phyloP scores from a whole-genome alignment of 2,113 vertebrate species.

The Rhegmatorhina hoffmannsi region DNA sequence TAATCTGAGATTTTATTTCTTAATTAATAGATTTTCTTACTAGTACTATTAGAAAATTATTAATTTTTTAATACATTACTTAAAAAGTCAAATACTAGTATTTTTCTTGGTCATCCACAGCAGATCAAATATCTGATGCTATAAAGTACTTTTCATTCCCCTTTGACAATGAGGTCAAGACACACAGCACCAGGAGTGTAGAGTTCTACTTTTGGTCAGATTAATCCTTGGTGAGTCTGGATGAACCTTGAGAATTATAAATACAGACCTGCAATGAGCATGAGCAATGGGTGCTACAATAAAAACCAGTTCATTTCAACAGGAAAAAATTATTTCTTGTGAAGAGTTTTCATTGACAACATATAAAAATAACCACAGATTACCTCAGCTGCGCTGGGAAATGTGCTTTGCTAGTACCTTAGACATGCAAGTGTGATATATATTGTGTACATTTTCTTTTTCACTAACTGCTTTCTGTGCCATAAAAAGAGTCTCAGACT shows the following conservation, averaged over 20 bases:
- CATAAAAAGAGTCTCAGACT: constrained; percentile 32
- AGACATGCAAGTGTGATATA: not conserved
- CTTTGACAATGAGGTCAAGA: not conserved
- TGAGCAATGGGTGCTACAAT: not conserved
- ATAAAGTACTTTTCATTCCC: not conserved
- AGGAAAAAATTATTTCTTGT: not conserved
- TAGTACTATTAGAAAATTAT: not conserved
- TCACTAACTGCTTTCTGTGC: not conserved
- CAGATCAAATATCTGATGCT: not conserved
- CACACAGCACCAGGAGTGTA: not conserved
- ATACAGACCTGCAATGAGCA: not conserved
- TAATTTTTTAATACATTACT: not conserved
- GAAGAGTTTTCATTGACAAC: not conserved
- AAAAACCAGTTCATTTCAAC: not conserved
- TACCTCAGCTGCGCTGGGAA: not conserved
- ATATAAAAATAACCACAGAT: constrained; percentile 10
- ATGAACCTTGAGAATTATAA: not conserved
- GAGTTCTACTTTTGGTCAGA: not conserved
- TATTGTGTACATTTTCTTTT: constrained; percentile 24
- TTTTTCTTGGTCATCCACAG: not conserved
- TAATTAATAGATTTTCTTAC: not conserved
- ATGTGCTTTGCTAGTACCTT: not conserved
- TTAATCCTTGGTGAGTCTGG: not conserved
- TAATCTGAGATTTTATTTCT: not conserved
- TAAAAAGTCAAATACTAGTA: not conserved